Conservation (phyloP, 2,888 invertebrate genomes). For the Acanthococcus lagerstroemiae region DNA sequence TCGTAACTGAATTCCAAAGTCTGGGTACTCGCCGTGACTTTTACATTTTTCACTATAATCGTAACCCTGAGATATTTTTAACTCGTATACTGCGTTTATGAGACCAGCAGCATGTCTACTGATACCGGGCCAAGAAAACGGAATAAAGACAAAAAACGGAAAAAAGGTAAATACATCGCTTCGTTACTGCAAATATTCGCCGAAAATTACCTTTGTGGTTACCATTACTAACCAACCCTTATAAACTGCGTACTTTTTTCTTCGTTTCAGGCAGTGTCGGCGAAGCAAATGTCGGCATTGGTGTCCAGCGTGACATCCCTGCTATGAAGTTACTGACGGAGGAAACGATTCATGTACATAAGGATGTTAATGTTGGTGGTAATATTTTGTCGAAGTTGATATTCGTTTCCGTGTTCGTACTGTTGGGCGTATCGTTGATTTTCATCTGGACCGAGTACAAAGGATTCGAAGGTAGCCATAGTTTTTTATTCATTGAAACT, state of each 20-base stretch:
- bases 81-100: too few species aligned
- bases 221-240: neutral
- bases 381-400: constrained; percentile 75
- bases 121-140: constrained; percentile 78
- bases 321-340: constrained; percentile 42
- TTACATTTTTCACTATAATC: too few species aligned
- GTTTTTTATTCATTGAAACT: too few species aligned
- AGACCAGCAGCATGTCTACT: too few species aligned
- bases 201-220: neutral
- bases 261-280: neutral
- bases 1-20: too few species aligned
- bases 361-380: constrained; percentile 66
- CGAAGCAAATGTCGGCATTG: neutral
- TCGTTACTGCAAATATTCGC: neutral
- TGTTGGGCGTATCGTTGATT: neutral
- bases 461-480: too few species aligned
- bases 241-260: too few species aligned
- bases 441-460: too few species aligned
- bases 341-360: constrained; percentile 64
- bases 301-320: neutral
- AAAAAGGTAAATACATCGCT: constrained; percentile 43
- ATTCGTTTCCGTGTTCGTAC: constrained; percentile 43
- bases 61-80: too few species aligned
- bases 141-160: constrained; percentile 59
- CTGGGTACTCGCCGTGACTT: too few species aligned